Evolutionary conservation across 1,140 invertebrate species (phyloP), one percentile per base, ranked within the genome.

Genomic region (Bombyx mandarina): DNA sequence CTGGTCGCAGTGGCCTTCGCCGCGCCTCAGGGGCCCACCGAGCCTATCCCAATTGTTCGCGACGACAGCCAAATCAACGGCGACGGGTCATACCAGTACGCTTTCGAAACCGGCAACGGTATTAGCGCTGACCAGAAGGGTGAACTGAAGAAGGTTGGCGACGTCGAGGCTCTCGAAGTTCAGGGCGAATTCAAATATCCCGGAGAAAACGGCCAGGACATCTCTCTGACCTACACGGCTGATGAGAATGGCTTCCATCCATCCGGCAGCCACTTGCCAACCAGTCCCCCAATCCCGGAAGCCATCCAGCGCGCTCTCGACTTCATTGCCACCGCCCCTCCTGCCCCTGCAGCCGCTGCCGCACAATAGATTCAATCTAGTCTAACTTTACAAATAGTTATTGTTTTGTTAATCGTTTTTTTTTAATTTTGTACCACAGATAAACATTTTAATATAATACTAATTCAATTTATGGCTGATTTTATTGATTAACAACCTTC

Each of bases 181-280:
- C 86, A 90, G 65, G 93, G 93, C 77, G 70, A 88, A 65, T 87
- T 88, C 84, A 90, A 91, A 50, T 95, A 94, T 77, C 93, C 92
- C 0, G 90, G 90, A 18, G 90, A 92, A 6, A 90, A 94, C 63
- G 93, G 77, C 76, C 63, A 75, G 12, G 60, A 69, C 50, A 73
- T 90, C 82, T 54, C 92, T 89, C 74, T 95, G 53, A 90, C 90
- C 3, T 96, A 95, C 81, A 90, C 90, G 45, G 94, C 94, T 61
- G 94, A 95, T 67, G 93, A 94, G 71, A 93, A 93, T 63, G 93
- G 93, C 42, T 93, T 91, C 88, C 91, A 91, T 58, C 90, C 92
- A 1, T 79, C 89, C 64, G 91, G 91, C 45, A 89, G 86, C 49
- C 91, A 92, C 68, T 71, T 92, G 3, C 91, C 92, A 73, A 89